Base-by-base conservation (phyloP, 2,888 invertebrate genomes). In the Hedychridium roseum region DNA sequence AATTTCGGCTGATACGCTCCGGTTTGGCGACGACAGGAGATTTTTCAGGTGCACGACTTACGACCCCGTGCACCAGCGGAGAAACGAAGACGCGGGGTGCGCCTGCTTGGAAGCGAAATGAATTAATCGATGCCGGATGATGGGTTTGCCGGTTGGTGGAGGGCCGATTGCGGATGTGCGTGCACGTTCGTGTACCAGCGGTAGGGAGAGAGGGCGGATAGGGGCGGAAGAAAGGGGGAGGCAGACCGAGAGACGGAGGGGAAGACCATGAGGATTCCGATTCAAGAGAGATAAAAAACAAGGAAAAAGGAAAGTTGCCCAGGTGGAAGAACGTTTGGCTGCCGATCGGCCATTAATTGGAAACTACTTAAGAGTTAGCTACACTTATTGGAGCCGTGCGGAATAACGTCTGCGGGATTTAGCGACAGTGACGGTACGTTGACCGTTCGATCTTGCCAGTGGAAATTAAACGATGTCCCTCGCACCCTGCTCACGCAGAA, bases 311-410 rank as follows among this genome's bases (percentile, higher is more conserved):
- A 32, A 32, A 32, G 12, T 14, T 12, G 32, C 15, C 14, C 32
- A 12, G 53, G 43, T 38, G 53, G 49, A 58, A 52, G 57, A 57
- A 54, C 57, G 50, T 52, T 30, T 47, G 50, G 41, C 56, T 59
- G 60, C 67, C 70, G 68, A 70, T 71, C 66, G 65, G 64, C 65
- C 60, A 65, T 68, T 71, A 72, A 72, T 72, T 71, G 71, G 64
- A 67, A 71, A 64, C 64, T 64, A 59, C 68, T 68, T 54, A 64
- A 65, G 62, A 56, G 56, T 64, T 51, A 54, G 51, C 43, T 51
- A 27, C 52, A 54, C 64, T 59, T 12, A 23, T n/a, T n/a, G n/a
- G n/a, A n/a, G n/a, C n/a, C n/a, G n/a, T n/a, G n/a, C n/a, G n/a
- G n/a, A n/a, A n/a, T n/a, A n/a, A n/a, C n/a, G n/a, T n/a, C n/a